Base-by-base conservation (phyloP, 1,140 invertebrate species). In the Cydia amplana region DNA sequence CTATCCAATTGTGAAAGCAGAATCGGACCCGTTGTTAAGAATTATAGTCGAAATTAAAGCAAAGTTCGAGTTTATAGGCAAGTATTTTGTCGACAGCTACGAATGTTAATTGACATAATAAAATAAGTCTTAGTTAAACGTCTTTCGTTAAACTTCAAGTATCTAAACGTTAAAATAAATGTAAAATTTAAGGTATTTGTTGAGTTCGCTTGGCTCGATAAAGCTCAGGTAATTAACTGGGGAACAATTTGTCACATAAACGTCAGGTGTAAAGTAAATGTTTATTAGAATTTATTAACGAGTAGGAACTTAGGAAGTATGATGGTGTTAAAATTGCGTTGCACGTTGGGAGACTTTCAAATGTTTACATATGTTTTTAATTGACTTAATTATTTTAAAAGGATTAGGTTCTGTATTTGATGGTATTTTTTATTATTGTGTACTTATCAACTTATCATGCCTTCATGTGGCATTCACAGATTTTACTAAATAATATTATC, bases 201-300 rank as follows among this genome's bases (percentile, higher is more conserved):
- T 23, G 55, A 60, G 20, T 23, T 60, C 20, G 55, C 55, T 20
- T 20, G 9, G 7, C 9, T 60, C 55, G 9, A 60, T 60, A 12
- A 60, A 60, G 7, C 55, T 23, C 20, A 60, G 55, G 55, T 60
- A 60, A 60, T 60, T 23, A 60, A 60, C 7, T 60, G 4, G 55
- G 51, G 5, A 60, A 23, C 55, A 23, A 60, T 60, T 60, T 60
- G 55, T 60, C 20, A 60, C 23, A 60, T 60, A 60, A 60, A 60
- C 55, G 55, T 60, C 55, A 18, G 49, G 49, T 51, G 55, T 60
- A 60, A 23, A 23, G 55, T 60, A 23, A 60, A 60, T 60, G 55
- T 60, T 60, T 60, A 60, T n/a, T n/a, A 60, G 55, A 60, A 23
- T 60, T 60, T 60, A 60, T 60, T 60, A 60, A 3, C 46, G 16